Base-by-base conservation (phyloP, 2,888 invertebrate species). In the Drosophila mulleri region DNA sequence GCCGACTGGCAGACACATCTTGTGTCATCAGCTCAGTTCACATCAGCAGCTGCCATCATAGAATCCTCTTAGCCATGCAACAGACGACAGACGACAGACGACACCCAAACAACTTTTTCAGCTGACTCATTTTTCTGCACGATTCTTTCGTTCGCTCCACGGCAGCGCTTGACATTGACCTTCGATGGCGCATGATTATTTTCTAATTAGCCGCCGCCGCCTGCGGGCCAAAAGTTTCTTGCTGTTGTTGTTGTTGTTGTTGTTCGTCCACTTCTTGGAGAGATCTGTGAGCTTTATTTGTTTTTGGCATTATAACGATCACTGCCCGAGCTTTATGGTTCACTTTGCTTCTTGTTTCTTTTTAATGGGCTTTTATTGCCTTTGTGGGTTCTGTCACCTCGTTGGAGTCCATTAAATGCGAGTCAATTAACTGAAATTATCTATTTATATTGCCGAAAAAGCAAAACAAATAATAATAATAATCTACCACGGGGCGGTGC, bases 391-490 rank as follows among this genome's bases (percentile, higher is more conserved):
- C 57, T 68, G 79, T 82, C 85, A 71, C 75, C 64, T 69, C 44
- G 72, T 57, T 52, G 52, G 48, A 70, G 86, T 89, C 81, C 81
- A 88, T 85, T 86, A 80, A 85, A 80, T 74, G 35, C 67, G 67
- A 80, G 78, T 85, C 75, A 78, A 85, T 88, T 88, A 86, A 85
- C 78, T 54, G 58, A 86, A 89, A 89, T 84, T 84, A 84, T 76
- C 48, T 58, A 75, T 79, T 53, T 54, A 70, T 80, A 68, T 72
- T 76, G 62, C 71, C 62, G 68, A 67, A 61, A 26, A 16, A 23
- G 14, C 20, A 45, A 45, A 26, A 5, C 29, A 29, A 48, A 32
- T 32, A 11, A 32, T 26, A 11, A 48, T 29, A n/a, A 48, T 48
- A 11, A 26, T 26, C 26, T 45, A 59, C 67, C 67, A 39, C 37